Conservation (phyloP, 1,140 invertebrate species). For the Halyomorpha halys region DNA sequence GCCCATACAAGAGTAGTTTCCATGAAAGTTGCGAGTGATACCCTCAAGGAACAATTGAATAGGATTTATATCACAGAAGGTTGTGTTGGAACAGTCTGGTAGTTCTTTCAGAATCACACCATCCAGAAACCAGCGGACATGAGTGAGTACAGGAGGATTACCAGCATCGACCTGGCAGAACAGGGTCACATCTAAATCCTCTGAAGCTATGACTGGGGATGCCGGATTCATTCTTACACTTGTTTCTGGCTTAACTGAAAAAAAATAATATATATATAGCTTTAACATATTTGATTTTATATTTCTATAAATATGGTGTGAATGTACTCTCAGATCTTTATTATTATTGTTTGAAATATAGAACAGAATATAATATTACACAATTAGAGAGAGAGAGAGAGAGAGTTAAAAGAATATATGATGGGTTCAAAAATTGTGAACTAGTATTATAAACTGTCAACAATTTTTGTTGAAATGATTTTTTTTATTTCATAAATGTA, state of each 20-base stretch:
- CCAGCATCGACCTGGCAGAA: constrained; percentile 62
- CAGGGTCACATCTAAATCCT: constrained; percentile 67
- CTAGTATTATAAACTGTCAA: no score
- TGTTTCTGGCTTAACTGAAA: constrained; percentile 63
- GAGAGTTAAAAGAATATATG: no score
- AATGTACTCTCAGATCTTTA: no score
- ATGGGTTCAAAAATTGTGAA: no score
- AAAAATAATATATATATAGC: constrained; percentile 5
- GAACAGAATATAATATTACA: no score
- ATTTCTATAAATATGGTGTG: no score
- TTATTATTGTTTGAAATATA: no score
- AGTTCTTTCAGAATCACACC: constrained; percentile 71
- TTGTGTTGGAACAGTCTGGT: constrained; percentile 52
- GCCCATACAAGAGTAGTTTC: constrained; percentile 85
- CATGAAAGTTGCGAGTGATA: constrained; percentile 72
- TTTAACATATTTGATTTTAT: background rate
- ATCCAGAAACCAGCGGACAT: constrained; percentile 66
- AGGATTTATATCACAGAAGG: constrained; percentile 71
- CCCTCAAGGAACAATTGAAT: constrained; percentile 69
- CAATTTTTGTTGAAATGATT: no score
- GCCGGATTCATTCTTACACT: constrained; percentile 62
- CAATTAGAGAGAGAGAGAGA: no score
- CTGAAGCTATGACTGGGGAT: constrained; percentile 65
- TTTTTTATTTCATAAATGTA: no score
- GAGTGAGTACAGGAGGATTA: constrained; percentile 42